Base-by-base conservation (phyloP, 2,113 vertebrate species). In the Phrynocephalus versicolor region DNA sequence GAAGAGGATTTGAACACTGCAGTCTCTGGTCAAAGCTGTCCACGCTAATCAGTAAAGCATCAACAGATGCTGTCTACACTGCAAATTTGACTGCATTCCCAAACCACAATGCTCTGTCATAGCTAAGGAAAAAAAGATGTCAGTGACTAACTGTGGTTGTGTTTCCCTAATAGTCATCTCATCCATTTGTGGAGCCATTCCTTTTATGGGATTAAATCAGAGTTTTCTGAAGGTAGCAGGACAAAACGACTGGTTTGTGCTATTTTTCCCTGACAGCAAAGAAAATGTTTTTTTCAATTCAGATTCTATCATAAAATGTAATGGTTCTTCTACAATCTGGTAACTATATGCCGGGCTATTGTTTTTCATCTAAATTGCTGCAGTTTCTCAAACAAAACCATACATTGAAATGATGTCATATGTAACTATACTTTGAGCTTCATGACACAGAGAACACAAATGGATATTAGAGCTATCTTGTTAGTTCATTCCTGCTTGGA, bases 81-180 rank as follows among this genome's bases (percentile, higher is more conserved):
- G 23, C 30, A 73, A 8, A 16, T 71, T 14, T 75, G 33, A 84
- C 84, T 92, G 89, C 37, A 82, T 90, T 93, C 84, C 71, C 77
- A 95, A 94, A 93, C 94, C 92, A 91, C 93, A 87, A 23, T 84
- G 72, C 64, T 91, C 85, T 94, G 89, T 93, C 91, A 88, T 84
- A 94, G 73, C 81, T 62, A 89, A 60, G 58, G 92, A 93, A 95
- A 95, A 65, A 93, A 51, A 51, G 45, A 95, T 95, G 95, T 89
- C 81, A 62, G 83, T 95, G 93, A 96, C 93, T 96, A 93, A 95
- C 58, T 94, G 93, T 94, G 94, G 95, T 93, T 85, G 62, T 82
- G 83, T 89, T 62, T 37, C n/a, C 23, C 89, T 89, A 85, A 79
- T 85, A 89, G 90, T 93, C 91, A 89, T 82, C 70, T 94, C 86